Conservation (phyloP, 2,888 invertebrate genomes). For the Cordilura impudica region DNA sequence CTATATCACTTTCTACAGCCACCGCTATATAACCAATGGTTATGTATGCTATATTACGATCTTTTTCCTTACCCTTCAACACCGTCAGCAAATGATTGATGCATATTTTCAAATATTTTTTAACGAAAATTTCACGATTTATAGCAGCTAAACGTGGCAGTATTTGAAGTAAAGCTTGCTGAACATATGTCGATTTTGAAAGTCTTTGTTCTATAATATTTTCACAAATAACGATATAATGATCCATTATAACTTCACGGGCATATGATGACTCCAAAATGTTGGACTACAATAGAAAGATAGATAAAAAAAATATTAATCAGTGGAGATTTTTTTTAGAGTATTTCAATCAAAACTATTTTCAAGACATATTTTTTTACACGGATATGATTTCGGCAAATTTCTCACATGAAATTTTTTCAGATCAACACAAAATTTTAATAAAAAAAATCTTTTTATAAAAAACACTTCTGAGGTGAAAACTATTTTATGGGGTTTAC, state of each 20-base stretch:
- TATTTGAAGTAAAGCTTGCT: constrained; percentile 90
- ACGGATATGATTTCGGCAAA: no score
- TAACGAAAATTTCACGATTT: constrained; percentile 88
- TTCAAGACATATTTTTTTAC: no score
- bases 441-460: no score
- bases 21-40: constrained; percentile 94
- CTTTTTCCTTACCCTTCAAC: constrained; percentile 89
- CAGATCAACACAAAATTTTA: no score
- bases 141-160: constrained; percentile 97
- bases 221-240: constrained; percentile 88
- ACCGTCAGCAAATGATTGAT: constrained; percentile 88
- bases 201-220: constrained; percentile 87
- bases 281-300: constrained; percentile 73
- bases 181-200: constrained; percentile 88
- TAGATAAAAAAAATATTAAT: not conserved
- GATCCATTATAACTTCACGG: constrained; percentile 87
- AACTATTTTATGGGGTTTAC: no score
- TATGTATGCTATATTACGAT: constrained; percentile 91
- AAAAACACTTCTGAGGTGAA: no score
- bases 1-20: constrained; percentile 90
- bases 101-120: constrained; percentile 85
- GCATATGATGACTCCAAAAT: constrained; percentile 93
- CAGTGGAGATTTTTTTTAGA: no score
- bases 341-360: no score
- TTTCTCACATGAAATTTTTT: no score